These are phyloP conservation scores for Oscheius sp. DNA, from an alignment of 1,140 invertebrate species.

Conservation along the genomic window DNA sequence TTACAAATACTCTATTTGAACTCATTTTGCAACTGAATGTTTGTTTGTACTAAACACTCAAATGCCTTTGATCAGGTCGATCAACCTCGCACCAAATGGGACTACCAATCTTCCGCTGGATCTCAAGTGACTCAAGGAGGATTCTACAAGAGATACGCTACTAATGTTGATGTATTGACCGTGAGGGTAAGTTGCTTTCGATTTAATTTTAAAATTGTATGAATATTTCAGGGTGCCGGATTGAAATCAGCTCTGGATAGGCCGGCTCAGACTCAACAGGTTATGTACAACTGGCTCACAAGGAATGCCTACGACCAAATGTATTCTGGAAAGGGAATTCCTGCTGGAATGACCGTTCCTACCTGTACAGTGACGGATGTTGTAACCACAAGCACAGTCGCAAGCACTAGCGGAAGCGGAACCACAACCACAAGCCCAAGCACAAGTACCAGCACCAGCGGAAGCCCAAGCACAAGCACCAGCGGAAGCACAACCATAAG, in stretches of 20 bases:
- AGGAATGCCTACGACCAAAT: too few species aligned
- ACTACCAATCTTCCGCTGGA: background rate
- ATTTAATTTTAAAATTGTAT: background rate
- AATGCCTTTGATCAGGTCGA: background rate
- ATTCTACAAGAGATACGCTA: conserved; percentile 23
- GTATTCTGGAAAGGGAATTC: too few species aligned
- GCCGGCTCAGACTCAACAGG: conserved; percentile 53
- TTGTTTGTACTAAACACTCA: background rate
- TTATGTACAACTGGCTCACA: conserved; percentile 9
- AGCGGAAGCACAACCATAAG: too few species aligned
- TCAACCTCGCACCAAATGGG: conserved; percentile 1
- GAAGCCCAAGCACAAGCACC: too few species aligned
- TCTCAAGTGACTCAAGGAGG: conserved; percentile 9
- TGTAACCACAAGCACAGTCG: too few species aligned
- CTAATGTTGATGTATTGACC: conserved; percentile 30
- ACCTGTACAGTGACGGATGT: too few species aligned
- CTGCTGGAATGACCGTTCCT: too few species aligned
- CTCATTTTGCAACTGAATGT: background rate
- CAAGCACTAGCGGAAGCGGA: too few species aligned
- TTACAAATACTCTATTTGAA: conserved; percentile 17
- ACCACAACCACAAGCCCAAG: too few species aligned
- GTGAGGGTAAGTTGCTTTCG: conserved; percentile 39
- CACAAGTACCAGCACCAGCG: too few species aligned
- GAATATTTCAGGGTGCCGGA: conserved; percentile 63
- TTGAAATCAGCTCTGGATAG: conserved; percentile 67